Evolutionary conservation across 2,888 invertebrate genomes (phyloP), one percentile per base, ranked within the genome.

Genomic region (Eupithecia insigniata): DNA sequence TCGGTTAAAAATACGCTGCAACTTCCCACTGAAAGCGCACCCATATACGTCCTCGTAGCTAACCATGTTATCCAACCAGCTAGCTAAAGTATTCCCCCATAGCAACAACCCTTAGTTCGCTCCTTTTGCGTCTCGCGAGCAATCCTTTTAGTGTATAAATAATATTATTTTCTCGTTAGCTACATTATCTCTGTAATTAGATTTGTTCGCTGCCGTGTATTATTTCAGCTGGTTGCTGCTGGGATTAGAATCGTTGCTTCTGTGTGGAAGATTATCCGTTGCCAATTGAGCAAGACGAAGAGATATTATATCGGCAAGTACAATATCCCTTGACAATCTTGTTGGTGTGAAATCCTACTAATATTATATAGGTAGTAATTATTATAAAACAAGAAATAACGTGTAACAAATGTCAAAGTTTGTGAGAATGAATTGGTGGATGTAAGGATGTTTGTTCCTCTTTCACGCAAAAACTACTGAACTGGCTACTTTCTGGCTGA

Each of bases 91-190:
- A 26, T 55, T 55, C 26, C 60, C 30, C 30, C 30, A 58, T 28
- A 60, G 60, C 55, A 1, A 26, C 55, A 55, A 55, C 55, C 55
- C 34, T 51, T 60, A n/a, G 32, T 61, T 22, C 10, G 32, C 62
- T 30, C 60, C 62, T 62, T 30, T 18, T 34, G 30, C 30, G 18
- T 26, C 22, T 65, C 30, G 39, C 22, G 16, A 65, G 43, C 39
- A 65, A 65, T 65, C 65, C 65, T 65, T 65, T 65, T 65, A 65
- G 43, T 28, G 39, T 26, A 65, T 65, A 62, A 62, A 62, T 34
- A 34, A 62, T 65, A n/a, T 65, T 65, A 39, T 43, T 39, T 65
- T 65, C 65, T 36, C 65, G 39, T 65, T 65, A 65, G 65, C 39
- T 39, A 43, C 26, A 65, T 65, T 65, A 65, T 43, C 39, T 43